These are phyloP conservation scores for Lymantria dispar DNA, from an alignment of 2,888 invertebrate species.

Conservation along the genomic window DNA sequence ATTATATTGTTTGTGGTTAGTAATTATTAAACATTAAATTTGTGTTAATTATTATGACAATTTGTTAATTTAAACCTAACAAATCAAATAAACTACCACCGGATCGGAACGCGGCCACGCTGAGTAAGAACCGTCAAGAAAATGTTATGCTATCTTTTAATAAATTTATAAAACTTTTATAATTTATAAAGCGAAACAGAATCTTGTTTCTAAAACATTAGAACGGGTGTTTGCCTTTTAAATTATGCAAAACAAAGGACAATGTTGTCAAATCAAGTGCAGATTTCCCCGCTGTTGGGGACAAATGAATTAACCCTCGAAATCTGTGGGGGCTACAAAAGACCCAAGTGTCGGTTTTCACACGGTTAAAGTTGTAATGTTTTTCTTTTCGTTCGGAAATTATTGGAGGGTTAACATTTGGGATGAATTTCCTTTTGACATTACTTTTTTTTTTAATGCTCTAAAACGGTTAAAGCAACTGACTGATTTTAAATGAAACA, in stretches of 20 bases:
- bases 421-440: neutral
- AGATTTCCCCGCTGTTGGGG: conserved; percentile 23
- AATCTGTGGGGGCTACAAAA: conserved; percentile 30
- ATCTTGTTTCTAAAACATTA: neutral
- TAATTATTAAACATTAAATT: too few relatives aligned
- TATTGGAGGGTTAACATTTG: conserved; percentile 16
- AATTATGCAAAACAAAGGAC: conserved; percentile 33
- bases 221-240: conserved; percentile 14
- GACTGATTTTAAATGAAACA: too few relatives aligned
- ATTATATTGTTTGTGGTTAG: too few relatives aligned
- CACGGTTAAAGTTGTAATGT: conserved; percentile 26
- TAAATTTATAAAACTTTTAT: too few relatives aligned
- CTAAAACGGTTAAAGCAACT: too few relatives aligned
- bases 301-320: conserved; percentile 37
- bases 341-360: conserved; percentile 29
- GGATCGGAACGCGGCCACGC: too few relatives aligned
- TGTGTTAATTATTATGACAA: too few relatives aligned
- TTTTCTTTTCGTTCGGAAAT: conserved; percentile 29
- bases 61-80: too few relatives aligned
- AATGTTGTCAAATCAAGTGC: conserved; percentile 35
- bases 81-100: too few relatives aligned
- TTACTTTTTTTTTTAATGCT: too few relatives aligned
- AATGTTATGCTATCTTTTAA: too few relatives aligned
- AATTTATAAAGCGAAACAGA: neutral
- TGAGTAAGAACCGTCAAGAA: too few relatives aligned